Evolutionary conservation across 2,113 vertebrate genomes (phyloP), one percentile per base, ranked within the genome.

Genomic region (Haemorhous mexicanus): DNA sequence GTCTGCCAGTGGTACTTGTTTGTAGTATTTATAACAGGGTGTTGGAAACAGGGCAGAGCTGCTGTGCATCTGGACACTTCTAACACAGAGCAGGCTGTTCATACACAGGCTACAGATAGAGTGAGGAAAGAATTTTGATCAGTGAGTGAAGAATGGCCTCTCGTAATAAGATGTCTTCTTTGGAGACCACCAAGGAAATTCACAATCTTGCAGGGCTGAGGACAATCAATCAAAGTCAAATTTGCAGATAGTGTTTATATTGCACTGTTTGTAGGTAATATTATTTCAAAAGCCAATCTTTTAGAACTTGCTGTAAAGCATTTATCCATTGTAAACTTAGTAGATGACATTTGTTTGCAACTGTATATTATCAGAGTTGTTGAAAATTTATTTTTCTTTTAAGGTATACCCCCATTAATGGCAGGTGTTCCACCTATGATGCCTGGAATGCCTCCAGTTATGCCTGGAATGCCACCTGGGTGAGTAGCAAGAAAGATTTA

Each of bases 321-420:
- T 41, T 84, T 84, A 68, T 72, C n/a, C 22, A 26, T 9, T 56
- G 21, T 70, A 7, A 55, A 32, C 43, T 50, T 35, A 30, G 0
- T 66, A 39, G 18, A 17, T 84, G 4, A 39, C 7, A 20, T 26
- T 35, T 32, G 2, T 32, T 70, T 55, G 9, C 12, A 4, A 7
- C 6, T 37, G 9, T 37, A 1, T 47, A 4, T 37, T 76, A n/a
- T 16, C 8, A 3, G 50, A 84, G 30, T 88, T 89, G 41, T 43
- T 91, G 43, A 91, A 55, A 62, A 55, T 19, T 4, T 15, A 0
- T 85, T 83, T 95, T 67, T 70, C 6, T 74, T 95, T 93, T 20
- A 90, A 99, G 99, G 99, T 96, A 99, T 99, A 98, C 99, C 99
- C 75, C 99, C 98, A 10, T 98, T 99, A 97, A 99, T 99, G 99